phyloP scores from a whole-genome alignment of 1,140 invertebrate species.

The Macrostomum lignano region DNA sequence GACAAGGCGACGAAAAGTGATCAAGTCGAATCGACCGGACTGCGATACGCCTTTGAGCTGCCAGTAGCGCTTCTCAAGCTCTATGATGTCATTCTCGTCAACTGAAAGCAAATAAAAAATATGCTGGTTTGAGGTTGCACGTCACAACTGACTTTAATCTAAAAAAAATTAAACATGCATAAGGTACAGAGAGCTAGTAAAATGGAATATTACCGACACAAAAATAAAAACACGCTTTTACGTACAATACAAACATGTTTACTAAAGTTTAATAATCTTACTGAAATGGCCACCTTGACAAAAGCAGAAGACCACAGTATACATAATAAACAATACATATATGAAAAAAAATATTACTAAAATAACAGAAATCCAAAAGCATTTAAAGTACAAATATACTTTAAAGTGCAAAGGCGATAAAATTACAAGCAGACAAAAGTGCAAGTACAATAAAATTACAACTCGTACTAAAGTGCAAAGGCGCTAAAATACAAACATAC shows the following conservation, averaged over 20 bases:
- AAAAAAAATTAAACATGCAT: too few relatives aligned
- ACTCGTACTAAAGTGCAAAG: background rate
- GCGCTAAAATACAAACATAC: background rate
- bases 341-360: too few relatives aligned
- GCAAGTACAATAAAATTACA: background rate
- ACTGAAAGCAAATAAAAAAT: constrained; percentile 25
- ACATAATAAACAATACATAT: too few relatives aligned
- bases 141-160: background rate
- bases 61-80: constrained; percentile 60
- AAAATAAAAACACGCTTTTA: constrained; percentile 7
- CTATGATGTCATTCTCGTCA: constrained; percentile 46
- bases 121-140: background rate
- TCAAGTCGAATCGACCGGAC: constrained; percentile 44
- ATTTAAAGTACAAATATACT: too few relatives aligned
- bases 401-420: too few relatives aligned
- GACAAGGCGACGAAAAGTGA: constrained; percentile 40
- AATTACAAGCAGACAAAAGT: too few relatives aligned
- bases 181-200: too few relatives aligned
- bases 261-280: too few relatives aligned
- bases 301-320: too few relatives aligned
- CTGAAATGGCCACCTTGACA: too few relatives aligned
- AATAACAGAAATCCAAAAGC: too few relatives aligned
- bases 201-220: background rate
- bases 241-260: too few relatives aligned
- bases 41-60: constrained; percentile 40